These are phyloP conservation scores for Lepus europaeus DNA, from an alignment of 2,113 vertebrate genomes.

Conservation along the genomic window DNA sequence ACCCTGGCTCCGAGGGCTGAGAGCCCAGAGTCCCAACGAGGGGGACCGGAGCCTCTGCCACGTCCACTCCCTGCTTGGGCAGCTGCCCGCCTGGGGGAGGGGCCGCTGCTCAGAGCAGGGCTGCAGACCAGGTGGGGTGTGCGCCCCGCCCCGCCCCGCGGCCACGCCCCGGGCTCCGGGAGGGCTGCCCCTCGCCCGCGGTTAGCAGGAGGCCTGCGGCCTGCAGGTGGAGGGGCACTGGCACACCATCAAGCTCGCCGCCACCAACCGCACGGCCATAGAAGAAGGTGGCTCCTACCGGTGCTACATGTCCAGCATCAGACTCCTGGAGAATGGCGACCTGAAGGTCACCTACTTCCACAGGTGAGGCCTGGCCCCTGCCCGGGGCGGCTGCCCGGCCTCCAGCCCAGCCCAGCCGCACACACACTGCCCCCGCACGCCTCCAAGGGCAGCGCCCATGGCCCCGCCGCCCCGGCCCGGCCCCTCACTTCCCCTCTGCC, in stretches of 20 bases:
- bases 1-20: neutral
- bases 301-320: neutral
- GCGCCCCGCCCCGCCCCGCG: neutral
- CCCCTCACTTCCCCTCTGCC: neutral
- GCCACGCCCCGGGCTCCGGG: neutral
- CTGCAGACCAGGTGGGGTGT: neutral
- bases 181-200: too few relatives aligned
- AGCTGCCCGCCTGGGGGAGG: too few relatives aligned
- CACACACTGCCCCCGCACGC: too few relatives aligned
- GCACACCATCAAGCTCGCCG: neutral
- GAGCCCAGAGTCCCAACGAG: too few relatives aligned
- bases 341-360: neutral
- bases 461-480: neutral
- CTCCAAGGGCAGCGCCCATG: fast-evolving
- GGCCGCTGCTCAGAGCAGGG: too few relatives aligned
- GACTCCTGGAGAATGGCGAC: neutral
- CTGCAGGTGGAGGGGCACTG: neutral
- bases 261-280: neutral
- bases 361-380: neutral
- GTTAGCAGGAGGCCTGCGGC: neutral
- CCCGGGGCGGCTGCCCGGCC: too few relatives aligned
- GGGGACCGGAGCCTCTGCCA: neutral
- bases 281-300: neutral
- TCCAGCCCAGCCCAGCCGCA: neutral
- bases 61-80: neutral